Base-by-base conservation (phyloP, 2,888 invertebrate genomes). In the Hyles lineata region DNA sequence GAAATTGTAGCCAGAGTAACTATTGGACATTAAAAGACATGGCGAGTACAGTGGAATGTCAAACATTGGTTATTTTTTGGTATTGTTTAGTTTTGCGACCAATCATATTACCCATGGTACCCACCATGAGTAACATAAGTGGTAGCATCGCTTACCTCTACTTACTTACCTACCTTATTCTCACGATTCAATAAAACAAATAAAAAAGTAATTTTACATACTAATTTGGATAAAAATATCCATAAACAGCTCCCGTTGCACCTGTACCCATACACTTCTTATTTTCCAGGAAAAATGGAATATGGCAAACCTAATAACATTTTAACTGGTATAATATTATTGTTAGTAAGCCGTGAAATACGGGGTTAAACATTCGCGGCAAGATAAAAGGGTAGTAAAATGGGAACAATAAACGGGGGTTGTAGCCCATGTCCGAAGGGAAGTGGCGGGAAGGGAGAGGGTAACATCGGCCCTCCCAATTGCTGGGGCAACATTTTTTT, bases 401-500 rank as follows among this genome's bases (percentile, higher is more conserved):
- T 70, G 52, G 55, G 52, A 70, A 70, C 52, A 70, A 55, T 70
- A 70, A 70, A 58, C 55, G 52, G 32, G 43, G 70, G 29, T 21
- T 55, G 58, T 58, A 70, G 52, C 58, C n/a, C n/a, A 55, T 70
- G 55, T 29, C 70, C 55, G 29, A 55, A n/a, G 32, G 55, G 58
- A 55, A 32, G 32, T 50, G n/a, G 5, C 25, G 17, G 21, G 29
- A 35, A 21, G 8, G 29, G 2, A 29, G 35, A 23, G 17, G 25
- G 25, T 19, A 8, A 32, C 29, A 21, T n/a, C 21, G 25, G 19
- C 29, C 60, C 17, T 60, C 69, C 80, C 77, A 79, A 83, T 82
- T 75, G 79, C 71, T 76, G 74, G 76, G 72, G 76, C 76, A 75
- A 79, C 79, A 79, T 79, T 82, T 84, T 84, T 85, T 85, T 84